Conservation (phyloP, 2,113 vertebrate species). For the Chamaetylas fuelleborni region DNA sequence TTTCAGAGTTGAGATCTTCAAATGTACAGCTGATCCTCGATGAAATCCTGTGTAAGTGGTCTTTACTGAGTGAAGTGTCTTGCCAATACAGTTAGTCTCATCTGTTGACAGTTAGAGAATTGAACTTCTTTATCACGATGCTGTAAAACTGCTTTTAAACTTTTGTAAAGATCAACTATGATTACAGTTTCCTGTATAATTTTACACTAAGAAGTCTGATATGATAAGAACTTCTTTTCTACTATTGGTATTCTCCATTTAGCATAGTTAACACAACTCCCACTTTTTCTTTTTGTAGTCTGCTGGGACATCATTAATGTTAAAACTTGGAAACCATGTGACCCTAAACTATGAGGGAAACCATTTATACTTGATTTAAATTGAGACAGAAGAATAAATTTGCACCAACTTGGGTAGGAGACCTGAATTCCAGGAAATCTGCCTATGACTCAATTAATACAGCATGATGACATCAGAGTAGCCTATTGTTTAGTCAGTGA, state of each 20-base stretch:
- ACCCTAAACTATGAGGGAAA: neutral
- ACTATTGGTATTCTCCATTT: neutral
- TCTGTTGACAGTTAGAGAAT: neutral
- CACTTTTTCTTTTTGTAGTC: neutral
- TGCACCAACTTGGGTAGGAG: neutral
- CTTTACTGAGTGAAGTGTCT: neutral
- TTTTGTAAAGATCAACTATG: neutral
- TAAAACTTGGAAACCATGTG: neutral
- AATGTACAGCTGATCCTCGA: neutral
- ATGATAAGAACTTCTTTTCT: neutral
- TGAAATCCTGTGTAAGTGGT: neutral
- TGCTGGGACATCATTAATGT: neutral
- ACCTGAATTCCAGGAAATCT: constrained; percentile 32
- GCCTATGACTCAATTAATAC: constrained; percentile 23
- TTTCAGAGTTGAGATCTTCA: neutral
- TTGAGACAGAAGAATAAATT: neutral
- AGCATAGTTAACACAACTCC: neutral
- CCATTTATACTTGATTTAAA: neutral
- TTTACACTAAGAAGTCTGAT: neutral
- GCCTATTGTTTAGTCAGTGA: constrained; percentile 10
- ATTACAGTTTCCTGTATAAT: neutral
- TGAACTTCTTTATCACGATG: neutral
- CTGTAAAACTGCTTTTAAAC: neutral
- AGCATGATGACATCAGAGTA: constrained; percentile 35
- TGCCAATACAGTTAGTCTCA: neutral